These are phyloP conservation scores for Sylvilagus floridanus DNA, from an alignment of 2,797 vertebrate genomes.

Conservation along the genomic window DNA sequence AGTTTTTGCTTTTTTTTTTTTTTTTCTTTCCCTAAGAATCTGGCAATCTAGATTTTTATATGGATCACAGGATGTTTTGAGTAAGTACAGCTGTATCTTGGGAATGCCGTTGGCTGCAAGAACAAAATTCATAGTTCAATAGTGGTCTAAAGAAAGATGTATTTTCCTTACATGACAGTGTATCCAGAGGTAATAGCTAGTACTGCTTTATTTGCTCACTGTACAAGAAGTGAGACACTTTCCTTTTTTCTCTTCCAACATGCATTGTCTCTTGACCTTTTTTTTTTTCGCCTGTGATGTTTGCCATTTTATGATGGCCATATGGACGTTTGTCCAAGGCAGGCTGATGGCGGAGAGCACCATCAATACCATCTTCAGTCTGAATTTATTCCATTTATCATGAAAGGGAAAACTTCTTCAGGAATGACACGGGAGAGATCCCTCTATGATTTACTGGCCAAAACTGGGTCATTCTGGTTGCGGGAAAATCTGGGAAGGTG, in stretches of 20 bases:
- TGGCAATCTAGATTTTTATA: slow-evolving; percentile 22
- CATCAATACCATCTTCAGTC: too few relatives aligned
- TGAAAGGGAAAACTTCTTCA: background rate
- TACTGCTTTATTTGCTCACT: background rate
- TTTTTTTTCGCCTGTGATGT: background rate
- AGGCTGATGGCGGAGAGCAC: background rate
- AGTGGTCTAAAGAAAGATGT: slow-evolving; percentile 51
- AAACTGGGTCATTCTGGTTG: background rate
- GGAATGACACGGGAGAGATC: background rate
- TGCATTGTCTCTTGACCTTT: slow-evolving; percentile 13
- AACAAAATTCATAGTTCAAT: slow-evolving; percentile 32
- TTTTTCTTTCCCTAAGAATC: background rate
- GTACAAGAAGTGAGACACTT: background rate
- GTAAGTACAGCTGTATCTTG: slow-evolving; percentile 42
- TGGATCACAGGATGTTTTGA: slow-evolving; percentile 48
- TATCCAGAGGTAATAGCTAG: background rate
- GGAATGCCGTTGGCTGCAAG: slow-evolving; percentile 40
- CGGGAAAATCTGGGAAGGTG: background rate
- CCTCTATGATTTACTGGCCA: background rate
- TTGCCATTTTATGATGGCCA: background rate
- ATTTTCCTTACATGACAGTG: slow-evolving; percentile 27
- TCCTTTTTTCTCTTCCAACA: background rate
- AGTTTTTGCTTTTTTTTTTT: background rate
- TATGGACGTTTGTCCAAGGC: background rate
- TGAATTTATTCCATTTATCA: background rate